phyloP scores from a whole-genome alignment of 2,797 vertebrate species.

The Tokudaia tokunoshimensis region DNA sequence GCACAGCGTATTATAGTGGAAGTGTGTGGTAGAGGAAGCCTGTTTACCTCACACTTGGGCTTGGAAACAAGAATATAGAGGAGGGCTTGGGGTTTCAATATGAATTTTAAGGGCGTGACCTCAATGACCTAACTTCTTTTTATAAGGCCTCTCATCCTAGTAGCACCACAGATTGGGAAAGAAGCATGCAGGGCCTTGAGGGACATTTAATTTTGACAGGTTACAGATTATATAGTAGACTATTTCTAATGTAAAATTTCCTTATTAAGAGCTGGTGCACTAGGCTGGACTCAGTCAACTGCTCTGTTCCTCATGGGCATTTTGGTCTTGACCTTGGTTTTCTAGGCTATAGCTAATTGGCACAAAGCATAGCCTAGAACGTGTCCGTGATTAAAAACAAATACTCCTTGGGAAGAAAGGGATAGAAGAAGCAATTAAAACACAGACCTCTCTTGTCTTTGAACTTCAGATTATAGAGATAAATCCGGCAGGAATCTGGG shows the following conservation, averaged over 20 bases:
- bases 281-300: neutral
- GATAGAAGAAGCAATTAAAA: neutral
- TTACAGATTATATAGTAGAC: neutral
- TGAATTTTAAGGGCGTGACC: neutral
- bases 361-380: neutral
- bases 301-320: neutral
- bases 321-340: neutral
- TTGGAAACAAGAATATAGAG: neutral
- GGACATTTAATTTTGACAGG: neutral
- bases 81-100: neutral
- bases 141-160: too few relatives aligned
- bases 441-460: neutral
- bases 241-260: neutral
- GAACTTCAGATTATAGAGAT: neutral
- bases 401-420: constrained; percentile 1
- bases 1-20: neutral
- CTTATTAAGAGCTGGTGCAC: too few relatives aligned
- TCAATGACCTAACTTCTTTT: neutral
- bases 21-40: neutral
- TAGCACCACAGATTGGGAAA: neutral
- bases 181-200: neutral
- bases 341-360: neutral
- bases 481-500: neutral
- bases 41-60: neutral
- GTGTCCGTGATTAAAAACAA: constrained; percentile 23